Conservation (phyloP, 1,140 invertebrate species). For the Neotoxoptera formosana region DNA sequence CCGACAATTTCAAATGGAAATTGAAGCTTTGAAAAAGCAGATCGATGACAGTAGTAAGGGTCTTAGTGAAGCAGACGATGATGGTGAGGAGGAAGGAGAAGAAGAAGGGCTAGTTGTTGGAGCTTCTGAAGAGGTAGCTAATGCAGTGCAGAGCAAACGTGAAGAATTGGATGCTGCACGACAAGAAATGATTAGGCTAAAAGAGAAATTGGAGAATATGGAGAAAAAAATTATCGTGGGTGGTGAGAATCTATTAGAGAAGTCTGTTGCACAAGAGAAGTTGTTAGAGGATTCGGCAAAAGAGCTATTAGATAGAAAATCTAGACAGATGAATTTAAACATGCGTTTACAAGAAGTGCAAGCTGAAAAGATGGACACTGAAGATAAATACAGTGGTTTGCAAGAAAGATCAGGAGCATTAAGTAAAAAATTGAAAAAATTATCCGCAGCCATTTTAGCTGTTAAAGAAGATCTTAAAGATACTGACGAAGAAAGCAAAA, state of each 20-base stretch:
- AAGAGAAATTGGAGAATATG: conserved; percentile 86
- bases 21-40: conserved; percentile 88
- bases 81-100: conserved; percentile 69
- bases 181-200: conserved; percentile 60
- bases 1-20: conserved; percentile 95
- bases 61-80: conserved; percentile 65
- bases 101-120: conserved; percentile 65
- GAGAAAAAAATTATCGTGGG: conserved; percentile 97
- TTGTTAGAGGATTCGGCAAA: conserved; percentile 89
- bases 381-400: conserved; percentile 92
- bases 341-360: conserved; percentile 77
- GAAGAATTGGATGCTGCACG: conserved; percentile 65
- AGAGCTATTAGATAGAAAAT: conserved; percentile 85
- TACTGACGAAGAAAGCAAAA: conserved; percentile 91
- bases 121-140: conserved; percentile 32
- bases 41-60: conserved; percentile 67
- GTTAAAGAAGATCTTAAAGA: conserved; percentile 88
- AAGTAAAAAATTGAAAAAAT: conserved; percentile 91
- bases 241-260: conserved; percentile 97
- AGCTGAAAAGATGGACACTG: conserved; percentile 92
- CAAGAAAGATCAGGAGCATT: conserved; percentile 93
- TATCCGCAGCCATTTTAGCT: conserved; percentile 80
- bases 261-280: conserved; percentile 92
- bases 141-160: conserved; percentile 67
- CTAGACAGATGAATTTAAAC: conserved; percentile 83